Evolutionary conservation across 2,888 invertebrate genomes (phyloP), one percentile per base, ranked within the genome.

Genomic region (Tachystola acroxantha): DNA sequence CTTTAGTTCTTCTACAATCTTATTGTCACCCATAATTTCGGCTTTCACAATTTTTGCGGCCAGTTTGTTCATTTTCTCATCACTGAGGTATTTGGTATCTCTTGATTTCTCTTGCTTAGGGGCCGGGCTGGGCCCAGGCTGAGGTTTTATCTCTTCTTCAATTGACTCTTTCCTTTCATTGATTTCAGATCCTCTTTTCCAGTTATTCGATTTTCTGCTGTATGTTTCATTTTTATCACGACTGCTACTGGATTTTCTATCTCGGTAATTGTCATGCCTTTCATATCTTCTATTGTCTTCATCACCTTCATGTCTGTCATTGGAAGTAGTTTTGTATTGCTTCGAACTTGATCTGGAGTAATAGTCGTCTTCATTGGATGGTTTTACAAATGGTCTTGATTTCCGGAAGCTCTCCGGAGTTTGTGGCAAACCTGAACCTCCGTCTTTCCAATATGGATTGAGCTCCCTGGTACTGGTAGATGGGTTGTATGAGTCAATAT

Each of bases 21-120:
- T 89, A 63, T 70, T 78, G 66, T 98, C 92, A 10, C 97, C 98
- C 89, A 96, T 90, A 53, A 99, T 91, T 89, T 99, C 97, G 9
- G 98, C 98, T 85, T 97, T 97, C 0, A 99, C 86, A 45, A 97
- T 90, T 80, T 94, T 96, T 1, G 98, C 96, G 26, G 93, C 96
- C 27, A 99, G 71, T 53, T 93, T 92, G 78, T 99, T 99, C 89
- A 97, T 91, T 71, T 98, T 94, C 50, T 92, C 91, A 74, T 95
- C 93, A 29, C 92, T 91, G 10, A 94, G 72, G 51, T 89, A 87
- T 35, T 72, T 61, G 36, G 30, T 52, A 13, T 55, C 47, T 37
- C 45, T 46, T 34, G 26, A 14, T 39, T 41, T 39, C 3, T 53
- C 41, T 38, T 29, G 28, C 51, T 46, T 16, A 49, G 40, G 39